A percentile compares a stretch with the other conserved stretches of the same genome.
phyloP scores from a whole-genome alignment of 2,113 vertebrate species.

The Zapus hudsonius region DNA sequence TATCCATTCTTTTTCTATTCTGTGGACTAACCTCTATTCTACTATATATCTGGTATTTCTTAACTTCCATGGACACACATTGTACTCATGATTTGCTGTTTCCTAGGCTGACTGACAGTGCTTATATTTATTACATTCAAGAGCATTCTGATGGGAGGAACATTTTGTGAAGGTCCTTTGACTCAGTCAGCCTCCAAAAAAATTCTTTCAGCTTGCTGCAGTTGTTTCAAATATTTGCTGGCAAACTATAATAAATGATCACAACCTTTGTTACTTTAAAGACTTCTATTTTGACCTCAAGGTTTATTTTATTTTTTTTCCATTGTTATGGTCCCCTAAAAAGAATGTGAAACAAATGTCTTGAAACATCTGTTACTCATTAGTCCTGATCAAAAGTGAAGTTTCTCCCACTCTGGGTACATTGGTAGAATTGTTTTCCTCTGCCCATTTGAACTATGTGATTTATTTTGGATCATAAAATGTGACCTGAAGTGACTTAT shows the following conservation, averaged over 20 bases:
- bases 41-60: not conserved
- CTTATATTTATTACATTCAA: constrained; percentile 65
- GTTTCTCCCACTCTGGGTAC: constrained; percentile 5
- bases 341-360: constrained; percentile 20
- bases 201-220: constrained; percentile 29
- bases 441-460: not conserved
- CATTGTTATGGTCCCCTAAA: not conserved
- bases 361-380: not conserved
- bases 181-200: constrained; percentile 36
- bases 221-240: constrained; percentile 41
- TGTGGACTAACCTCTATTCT: not conserved
- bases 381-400: constrained; percentile 42
- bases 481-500: not conserved
- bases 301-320: constrained; percentile 49
- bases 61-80: constrained; percentile 26
- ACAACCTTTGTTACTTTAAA: constrained; percentile 50
- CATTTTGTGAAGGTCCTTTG: constrained; percentile 48
- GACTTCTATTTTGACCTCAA: constrained; percentile 40
- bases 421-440: not conserved
- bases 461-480: constrained; percentile 16
- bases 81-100: constrained; percentile 31
- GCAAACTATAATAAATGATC: constrained; percentile 61
- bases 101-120: constrained; percentile 12
- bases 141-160: constrained; percentile 61
- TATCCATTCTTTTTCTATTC: not conserved